phyloP scores from a whole-genome alignment of 2,113 vertebrate species.

The Eretmochelys imbricata region DNA sequence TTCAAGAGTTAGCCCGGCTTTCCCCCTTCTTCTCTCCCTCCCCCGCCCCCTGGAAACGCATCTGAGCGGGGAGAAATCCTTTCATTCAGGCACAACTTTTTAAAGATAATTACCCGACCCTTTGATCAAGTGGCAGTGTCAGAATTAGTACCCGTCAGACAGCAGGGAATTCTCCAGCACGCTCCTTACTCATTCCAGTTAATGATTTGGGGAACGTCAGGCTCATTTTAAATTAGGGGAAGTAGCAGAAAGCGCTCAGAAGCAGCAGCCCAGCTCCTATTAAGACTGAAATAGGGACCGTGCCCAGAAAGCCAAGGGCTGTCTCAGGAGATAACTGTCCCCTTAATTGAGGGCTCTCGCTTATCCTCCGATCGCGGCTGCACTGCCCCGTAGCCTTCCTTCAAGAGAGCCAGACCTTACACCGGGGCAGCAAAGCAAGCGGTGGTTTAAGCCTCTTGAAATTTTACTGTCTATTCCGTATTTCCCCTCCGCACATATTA shows the following conservation, averaged over 20 bases:
- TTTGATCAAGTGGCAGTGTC: constrained; percentile 39
- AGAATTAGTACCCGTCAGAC: constrained; percentile 24
- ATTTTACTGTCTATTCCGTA: not conserved
- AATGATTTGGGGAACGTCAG: not conserved
- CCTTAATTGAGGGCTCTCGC: not conserved
- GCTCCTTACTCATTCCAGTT: not conserved
- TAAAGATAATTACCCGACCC: not conserved
- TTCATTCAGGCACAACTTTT: not conserved
- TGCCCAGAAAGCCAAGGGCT: not conserved
- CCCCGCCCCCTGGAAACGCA: not conserved
- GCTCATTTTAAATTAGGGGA: not conserved
- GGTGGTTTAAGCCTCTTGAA: no score
- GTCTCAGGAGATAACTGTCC: not conserved
- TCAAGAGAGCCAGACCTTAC: not conserved
- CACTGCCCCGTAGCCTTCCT: not conserved
- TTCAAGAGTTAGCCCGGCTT: not conserved
- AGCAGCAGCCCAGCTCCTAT: not conserved
- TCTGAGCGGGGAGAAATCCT: not conserved
- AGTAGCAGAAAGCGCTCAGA: not conserved
- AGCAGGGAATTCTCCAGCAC: not conserved
- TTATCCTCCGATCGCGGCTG: no score
- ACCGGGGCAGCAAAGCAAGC: not conserved
- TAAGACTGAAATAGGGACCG: not conserved
- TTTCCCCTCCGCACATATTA: not conserved
- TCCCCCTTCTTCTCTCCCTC: not conserved